phyloP scores from a whole-genome alignment of 2,888 invertebrate species.

The Pachycephus smyrnensis region DNA sequence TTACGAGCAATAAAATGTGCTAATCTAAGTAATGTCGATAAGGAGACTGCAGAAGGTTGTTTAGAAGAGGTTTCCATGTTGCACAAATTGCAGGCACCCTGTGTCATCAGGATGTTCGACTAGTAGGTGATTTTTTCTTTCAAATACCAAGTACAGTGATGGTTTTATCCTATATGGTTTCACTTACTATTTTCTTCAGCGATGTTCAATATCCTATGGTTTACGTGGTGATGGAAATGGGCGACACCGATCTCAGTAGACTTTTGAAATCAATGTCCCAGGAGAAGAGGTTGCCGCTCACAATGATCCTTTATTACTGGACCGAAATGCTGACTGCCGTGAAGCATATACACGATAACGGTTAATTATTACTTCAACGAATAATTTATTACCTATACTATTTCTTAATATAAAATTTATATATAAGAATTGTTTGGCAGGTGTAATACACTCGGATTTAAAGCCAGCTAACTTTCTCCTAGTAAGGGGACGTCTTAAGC shows the following conservation, averaged over 20 bases:
- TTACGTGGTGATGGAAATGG: slow-evolving; percentile 92
- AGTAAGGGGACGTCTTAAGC: slow-evolving; percentile 86
- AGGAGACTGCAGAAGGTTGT: slow-evolving; percentile 80
- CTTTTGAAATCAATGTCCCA: slow-evolving; percentile 73
- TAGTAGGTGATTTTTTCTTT: slow-evolving; percentile 75
- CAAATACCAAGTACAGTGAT: neutral
- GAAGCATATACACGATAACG: slow-evolving; percentile 88
- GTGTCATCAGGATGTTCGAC: slow-evolving; percentile 87
- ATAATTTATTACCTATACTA: neutral
- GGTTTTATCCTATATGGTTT: neutral
- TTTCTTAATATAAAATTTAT: slow-evolving; percentile 1
- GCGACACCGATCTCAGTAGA: slow-evolving; percentile 88
- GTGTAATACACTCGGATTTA: slow-evolving; percentile 95
- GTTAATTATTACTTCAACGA: slow-evolving; percentile 65
- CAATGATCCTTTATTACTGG: slow-evolving; percentile 90
- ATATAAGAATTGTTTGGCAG: slow-evolving; percentile 66
- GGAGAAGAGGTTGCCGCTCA: slow-evolving; percentile 73
- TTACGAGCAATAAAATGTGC: slow-evolving; percentile 87
- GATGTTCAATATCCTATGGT: slow-evolving; percentile 73
- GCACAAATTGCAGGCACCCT: slow-evolving; percentile 82
- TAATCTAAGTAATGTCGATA: slow-evolving; percentile 78
- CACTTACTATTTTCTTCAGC: slow-evolving; percentile 68
- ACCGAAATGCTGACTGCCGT: slow-evolving; percentile 94
- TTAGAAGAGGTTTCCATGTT: slow-evolving; percentile 90
- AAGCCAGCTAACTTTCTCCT: slow-evolving; percentile 97